Evolutionary conservation across 37 sponge, comb jelly and placozoan genomes (phyloP), one percentile per base, ranked within the genome.

Genomic region (Corticium candelabrum): DNA sequence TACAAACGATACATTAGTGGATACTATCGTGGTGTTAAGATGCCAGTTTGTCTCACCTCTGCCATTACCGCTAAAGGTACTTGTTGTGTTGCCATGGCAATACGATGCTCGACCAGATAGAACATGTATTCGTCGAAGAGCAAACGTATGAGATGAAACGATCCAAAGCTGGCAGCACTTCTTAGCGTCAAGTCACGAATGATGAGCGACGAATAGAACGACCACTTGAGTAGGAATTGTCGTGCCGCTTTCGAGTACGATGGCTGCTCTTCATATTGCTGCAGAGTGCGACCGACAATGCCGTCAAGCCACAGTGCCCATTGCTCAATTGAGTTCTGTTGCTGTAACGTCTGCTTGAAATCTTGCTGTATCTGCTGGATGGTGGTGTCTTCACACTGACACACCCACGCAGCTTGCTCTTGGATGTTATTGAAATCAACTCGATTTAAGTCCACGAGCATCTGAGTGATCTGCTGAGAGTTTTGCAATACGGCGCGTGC

Each of bases 91-190:
- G 88, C 83, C 67, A 75, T 78, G 56, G 99, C 96, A 1, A 98
- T 91, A 68, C 90, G 89, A 83, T 98, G 96, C 40, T 98, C 99
- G 38, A 98, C 87, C 40, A 98, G 85, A 76, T 83, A 98, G 80
- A 92, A 98, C 93, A 94, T 98, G 85, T 98, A 98, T 75, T 98
- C 99, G 84, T 98, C 99, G 67, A 89, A 98, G 57, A 98, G 84
- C 36, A 98, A 84, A 0, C 99, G 86, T 70, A 98, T 94, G 41
- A 98, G 84, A 78, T 98, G 99, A 78, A 98, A 98, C 33, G 96
- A 95, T 21, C 99, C 99, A 77, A 98, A 98, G 75, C 99, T 98
- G 1, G 95, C 90, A 32, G 99, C 96, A 87, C 96, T 94, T 21
- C 99, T 85, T 41, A 98, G 86, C 1, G 99, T 98, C 43, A 98